A percentile compares a stretch with the other conserved stretches of the same genome.
phyloP scores from a whole-genome alignment of 2,797 vertebrate genomes.

The Mycteria americana region DNA sequence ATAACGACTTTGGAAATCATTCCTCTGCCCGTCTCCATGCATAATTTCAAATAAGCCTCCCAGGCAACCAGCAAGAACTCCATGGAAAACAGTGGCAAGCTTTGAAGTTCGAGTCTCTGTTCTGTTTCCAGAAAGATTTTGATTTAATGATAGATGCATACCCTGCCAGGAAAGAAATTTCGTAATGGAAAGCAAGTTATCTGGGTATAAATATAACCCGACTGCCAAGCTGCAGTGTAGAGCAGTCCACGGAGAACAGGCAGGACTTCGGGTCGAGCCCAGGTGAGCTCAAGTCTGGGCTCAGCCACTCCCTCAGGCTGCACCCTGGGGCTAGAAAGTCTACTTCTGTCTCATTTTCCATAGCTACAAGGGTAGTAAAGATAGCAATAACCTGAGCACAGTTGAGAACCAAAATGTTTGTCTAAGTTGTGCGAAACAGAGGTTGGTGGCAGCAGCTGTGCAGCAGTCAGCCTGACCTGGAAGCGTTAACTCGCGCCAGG shows the following conservation, averaged over 20 bases:
- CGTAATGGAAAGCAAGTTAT: not conserved
- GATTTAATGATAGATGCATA: conserved; percentile 19
- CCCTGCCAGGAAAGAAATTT: not conserved
- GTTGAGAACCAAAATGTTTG: rapidly evolving
- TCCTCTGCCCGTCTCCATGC: not conserved
- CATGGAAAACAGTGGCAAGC: not conserved
- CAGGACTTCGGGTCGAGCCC: not conserved
- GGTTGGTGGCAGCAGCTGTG: not conserved
- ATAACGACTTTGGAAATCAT: not conserved
- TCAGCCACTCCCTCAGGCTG: not conserved
- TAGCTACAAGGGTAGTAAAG: rapidly evolving
- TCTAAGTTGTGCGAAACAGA: rapidly evolving
- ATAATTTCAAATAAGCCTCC: not conserved
- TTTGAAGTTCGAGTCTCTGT: conserved; percentile 35
- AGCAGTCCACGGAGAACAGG: rapidly evolving
- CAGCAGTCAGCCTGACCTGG: not conserved
- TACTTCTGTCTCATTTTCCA: not conserved
- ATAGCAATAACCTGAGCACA: rapidly evolving
- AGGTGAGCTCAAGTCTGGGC: not conserved
- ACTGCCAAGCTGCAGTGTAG: rapidly evolving
- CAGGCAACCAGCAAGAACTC: conserved; percentile 25
- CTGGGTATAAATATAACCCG: not conserved
- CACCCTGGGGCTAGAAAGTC: not conserved
- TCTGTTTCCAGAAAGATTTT: conserved; percentile 25
- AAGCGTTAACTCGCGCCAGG: not conserved